Base-by-base conservation (phyloP, 2,113 vertebrate species). In the Ellobius talpinus region DNA sequence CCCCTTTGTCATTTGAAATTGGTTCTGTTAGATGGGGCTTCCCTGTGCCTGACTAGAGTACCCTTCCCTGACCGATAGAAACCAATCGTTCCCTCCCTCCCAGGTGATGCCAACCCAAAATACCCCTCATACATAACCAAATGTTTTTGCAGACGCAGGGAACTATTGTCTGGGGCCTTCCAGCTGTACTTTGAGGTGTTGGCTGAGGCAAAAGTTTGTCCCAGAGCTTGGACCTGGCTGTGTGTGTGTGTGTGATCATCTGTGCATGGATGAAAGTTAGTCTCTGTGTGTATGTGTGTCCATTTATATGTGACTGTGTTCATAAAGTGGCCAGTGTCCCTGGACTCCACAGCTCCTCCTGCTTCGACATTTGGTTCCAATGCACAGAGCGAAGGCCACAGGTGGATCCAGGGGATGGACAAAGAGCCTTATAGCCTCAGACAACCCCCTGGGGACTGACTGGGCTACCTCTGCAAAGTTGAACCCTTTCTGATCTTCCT, bases 301-400 rank as follows among this genome's bases (percentile, higher is more conserved):
- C 33, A 7, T 50, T 45, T 47, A 55, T 24, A 7, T 4, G 5
- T 0, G 13, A n/a, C 63, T 7, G 0, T 39, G 36, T 55, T 42
- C 55, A 14, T 73, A 82, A 82, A 82, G 63, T 87, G 81, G 33
- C 31, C 26, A 7, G 39, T 14, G 3, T 5, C 31, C 21, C 19
- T 24, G 45, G 16, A 47, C 11, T 12, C 61, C 82, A 6, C 19
- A 50, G 65, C 17, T 50, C 42, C 47, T 96, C 91, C 36, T 58
- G 19, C 50, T 73, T 31, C 11, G 45, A 90, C 3, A 14, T 65
- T 61, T 39, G 6, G 61, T 52, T 66, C 50, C 31, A 26, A 77
- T 3, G 4, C 89, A 26, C 1, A 1, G 3, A 26, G 36, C 66
- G 45, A 63, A 86, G 84, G 42, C 85, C 91, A 85, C 31, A 7